A percentile compares a stretch with the other conserved stretches of the same genome.
Conservation (phyloP, 1,140 invertebrate genomes). For the Drosophila setifemur region DNA sequence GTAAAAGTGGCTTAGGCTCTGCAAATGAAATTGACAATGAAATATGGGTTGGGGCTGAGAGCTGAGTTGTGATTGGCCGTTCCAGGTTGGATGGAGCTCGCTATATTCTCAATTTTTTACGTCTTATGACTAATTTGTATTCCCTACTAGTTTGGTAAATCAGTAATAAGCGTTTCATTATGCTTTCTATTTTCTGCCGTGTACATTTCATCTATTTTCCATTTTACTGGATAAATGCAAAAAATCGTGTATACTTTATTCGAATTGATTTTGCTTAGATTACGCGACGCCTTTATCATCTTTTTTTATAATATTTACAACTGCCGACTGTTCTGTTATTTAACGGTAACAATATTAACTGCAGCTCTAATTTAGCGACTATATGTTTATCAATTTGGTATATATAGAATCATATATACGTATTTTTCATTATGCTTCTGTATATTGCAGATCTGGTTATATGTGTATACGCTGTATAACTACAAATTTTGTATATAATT, state of each 20-base stretch:
- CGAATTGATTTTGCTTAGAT: slow-evolving; percentile 33
- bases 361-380: slow-evolving; percentile 27
- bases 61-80: slow-evolving; percentile 4
- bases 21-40: slow-evolving; percentile 69
- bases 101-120: slow-evolving; percentile 11
- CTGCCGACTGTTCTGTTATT: slow-evolving; percentile 4
- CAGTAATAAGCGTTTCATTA: slow-evolving; percentile 76
- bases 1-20: slow-evolving; percentile 31
- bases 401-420: slow-evolving; percentile 42
- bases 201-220: slow-evolving; percentile 74
- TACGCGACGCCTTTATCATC: slow-evolving; percentile 7
- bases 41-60: not conserved
- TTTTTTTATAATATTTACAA: slow-evolving; percentile 55
- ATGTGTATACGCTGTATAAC: slow-evolving; percentile 55
- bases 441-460: slow-evolving; percentile 37
- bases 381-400: slow-evolving; percentile 2
- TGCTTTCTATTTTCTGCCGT: slow-evolving; percentile 42
- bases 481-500: slow-evolving; percentile 70
- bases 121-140: slow-evolving; percentile 57
- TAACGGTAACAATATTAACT: slow-evolving; percentile 41
- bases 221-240: slow-evolving; percentile 67
- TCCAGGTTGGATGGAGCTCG: slow-evolving; percentile 4
- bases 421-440: slow-evolving; percentile 33
- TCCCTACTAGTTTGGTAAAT: slow-evolving; percentile 59
- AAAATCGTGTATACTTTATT: slow-evolving; percentile 66